Evolutionary conservation across 1,140 invertebrate species (phyloP).

Genomic region (Paraescarpia echinospica): DNA sequence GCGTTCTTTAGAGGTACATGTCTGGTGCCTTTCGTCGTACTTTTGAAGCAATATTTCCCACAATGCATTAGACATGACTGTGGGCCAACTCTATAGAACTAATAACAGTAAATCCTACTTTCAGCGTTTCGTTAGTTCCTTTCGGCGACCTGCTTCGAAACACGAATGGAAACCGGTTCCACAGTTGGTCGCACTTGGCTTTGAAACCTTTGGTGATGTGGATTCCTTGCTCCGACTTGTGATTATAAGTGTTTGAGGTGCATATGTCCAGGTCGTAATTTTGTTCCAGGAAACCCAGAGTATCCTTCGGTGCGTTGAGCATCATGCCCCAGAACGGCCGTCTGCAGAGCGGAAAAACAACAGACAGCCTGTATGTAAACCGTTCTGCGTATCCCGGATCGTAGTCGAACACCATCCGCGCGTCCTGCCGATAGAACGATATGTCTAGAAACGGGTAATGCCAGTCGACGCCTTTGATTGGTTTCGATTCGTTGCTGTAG

Average conservation of each 20-base stretch:
- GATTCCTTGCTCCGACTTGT: background rate
- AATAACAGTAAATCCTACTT: no score
- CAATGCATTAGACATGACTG: no score
- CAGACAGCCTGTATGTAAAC: background rate
- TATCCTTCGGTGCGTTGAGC: background rate
- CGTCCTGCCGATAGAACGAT: background rate
- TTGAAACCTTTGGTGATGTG: background rate
- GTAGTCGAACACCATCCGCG: background rate
- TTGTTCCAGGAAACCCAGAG: background rate
- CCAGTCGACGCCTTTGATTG: background rate
- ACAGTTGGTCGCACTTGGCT: no score
- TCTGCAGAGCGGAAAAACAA: background rate
- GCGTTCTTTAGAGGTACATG: no score
- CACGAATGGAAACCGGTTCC: no score
- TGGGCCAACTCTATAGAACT: no score
- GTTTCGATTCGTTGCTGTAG: background rate
- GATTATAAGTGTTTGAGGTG: background rate
- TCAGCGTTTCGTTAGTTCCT: no score
- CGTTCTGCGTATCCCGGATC: background rate
- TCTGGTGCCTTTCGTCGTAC: no score
- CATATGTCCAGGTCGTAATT: background rate
- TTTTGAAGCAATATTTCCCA: no score
- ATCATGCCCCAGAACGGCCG: background rate
- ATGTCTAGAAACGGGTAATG: conserved; percentile 11
- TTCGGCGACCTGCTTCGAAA: no score